phyloP scores from a whole-genome alignment of 2,888 invertebrate genomes.

The Ormia ochracea region DNA sequence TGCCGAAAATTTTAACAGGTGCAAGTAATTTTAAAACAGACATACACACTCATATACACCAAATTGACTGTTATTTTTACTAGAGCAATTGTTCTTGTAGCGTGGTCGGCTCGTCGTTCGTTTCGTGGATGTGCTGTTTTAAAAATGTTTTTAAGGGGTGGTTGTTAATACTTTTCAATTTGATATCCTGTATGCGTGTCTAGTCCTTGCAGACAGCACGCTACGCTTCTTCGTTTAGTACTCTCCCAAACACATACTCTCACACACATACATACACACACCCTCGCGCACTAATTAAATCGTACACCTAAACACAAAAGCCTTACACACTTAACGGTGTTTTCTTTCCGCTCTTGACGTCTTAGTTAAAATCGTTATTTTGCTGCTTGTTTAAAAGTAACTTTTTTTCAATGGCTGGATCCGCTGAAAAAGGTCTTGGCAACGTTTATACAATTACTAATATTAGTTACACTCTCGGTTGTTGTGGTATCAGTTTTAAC shows the following conservation, averaged over 20 bases:
- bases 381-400: slow-evolving; percentile 18
- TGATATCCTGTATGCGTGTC: slow-evolving; percentile 11
- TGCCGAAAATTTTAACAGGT: slow-evolving; percentile 39
- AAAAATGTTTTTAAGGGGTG: slow-evolving; percentile 22
- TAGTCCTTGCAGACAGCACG: slow-evolving; percentile 16
- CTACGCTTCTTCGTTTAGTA: slow-evolving; percentile 18
- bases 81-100: neutral
- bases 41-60: slow-evolving; percentile 20
- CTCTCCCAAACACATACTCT: neutral
- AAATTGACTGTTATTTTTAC: neutral
- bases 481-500: slow-evolving; percentile 68
- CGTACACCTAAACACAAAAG: neutral
- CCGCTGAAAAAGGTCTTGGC: slow-evolving; percentile 61
- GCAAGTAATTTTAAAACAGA: slow-evolving; percentile 45
- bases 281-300: neutral
- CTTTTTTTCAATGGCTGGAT: slow-evolving; percentile 45
- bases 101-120: neutral
- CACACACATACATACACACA: neutral
- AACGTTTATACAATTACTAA: slow-evolving; percentile 63
- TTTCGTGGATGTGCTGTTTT: neutral
- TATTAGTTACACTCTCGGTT: slow-evolving; percentile 71
- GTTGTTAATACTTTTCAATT: neutral
- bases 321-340: neutral
- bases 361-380: slow-evolving; percentile 11
- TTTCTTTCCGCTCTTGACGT: slow-evolving; percentile 52